These are phyloP conservation scores for Pocillopora verrucosa DNA, from an alignment of 64 coral and sea anemone genomes.

Conservation along the genomic window DNA sequence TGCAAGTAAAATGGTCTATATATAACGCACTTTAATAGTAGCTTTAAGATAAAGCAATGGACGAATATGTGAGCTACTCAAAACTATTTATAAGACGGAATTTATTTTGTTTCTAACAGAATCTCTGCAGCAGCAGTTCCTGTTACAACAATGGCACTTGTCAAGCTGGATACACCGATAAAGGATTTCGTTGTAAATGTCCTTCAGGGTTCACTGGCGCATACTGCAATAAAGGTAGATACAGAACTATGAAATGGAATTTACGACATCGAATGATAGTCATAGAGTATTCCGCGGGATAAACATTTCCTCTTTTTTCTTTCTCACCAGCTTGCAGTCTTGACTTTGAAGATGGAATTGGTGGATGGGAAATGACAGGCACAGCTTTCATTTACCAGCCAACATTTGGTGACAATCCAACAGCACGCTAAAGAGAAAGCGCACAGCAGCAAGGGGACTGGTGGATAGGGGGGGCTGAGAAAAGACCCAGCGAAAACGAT, in stretches of 20 bases:
- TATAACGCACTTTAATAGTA: too few relatives aligned
- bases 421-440: neutral
- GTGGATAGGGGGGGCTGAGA: constrained; percentile 35
- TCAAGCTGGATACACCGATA: neutral
- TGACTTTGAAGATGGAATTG: constrained; percentile 42
- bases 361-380: constrained; percentile 11
- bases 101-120: neutral
- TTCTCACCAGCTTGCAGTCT: neutral
- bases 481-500: neutral
- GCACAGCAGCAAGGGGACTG: constrained; percentile 23
- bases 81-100: too few relatives aligned
- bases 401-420: constrained; percentile 40
- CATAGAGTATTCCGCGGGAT: neutral
- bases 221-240: neutral
- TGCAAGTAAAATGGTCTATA: too few relatives aligned
- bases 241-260: neutral
- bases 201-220: neutral
- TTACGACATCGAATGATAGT: too few relatives aligned
- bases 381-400: constrained; percentile 38
- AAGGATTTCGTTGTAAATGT: neutral
- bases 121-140: neutral
- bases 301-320: neutral
- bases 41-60: too few relatives aligned
- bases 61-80: too few relatives aligned
- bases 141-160: neutral